Base-by-base conservation (phyloP, 2,888 invertebrate species). In the Formica aserva region DNA sequence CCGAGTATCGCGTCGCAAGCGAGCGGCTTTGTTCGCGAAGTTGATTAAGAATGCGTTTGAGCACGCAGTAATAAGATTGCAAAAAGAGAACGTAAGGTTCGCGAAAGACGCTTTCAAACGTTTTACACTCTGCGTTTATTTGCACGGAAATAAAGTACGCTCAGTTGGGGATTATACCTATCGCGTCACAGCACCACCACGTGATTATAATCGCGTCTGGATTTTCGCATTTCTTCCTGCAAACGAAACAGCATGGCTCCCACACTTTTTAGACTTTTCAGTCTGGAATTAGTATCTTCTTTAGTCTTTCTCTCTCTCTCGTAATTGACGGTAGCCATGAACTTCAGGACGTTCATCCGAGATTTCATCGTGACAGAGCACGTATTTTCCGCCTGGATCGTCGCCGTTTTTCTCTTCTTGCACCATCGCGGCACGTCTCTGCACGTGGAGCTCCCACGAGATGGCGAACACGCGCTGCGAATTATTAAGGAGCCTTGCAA, bases 401-500 rank as follows among this genome's bases (percentile, higher is more conserved):
- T 77, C 77, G 69, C 60, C 78, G 72, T 86, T 77, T 74, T 86
- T 85, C 72, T 63, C 87, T 77, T 52, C 72, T 72, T 67, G 66
- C 72, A 60, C 60, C 66, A 72, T 77, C 63, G 45, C 71, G 18
- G 72, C 86, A 74, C 69, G 72, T 81, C 45, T 57, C 86, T 80
- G 86, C 82, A 84, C 87, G 75, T 71, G 80, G 85, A 88, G 83
- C 85, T 88, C 85, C 87, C 87, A 72, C 62, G 82, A 87, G 87
- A 85, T 71, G 88, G 72, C 81, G 82, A 86, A 86, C 89, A 89
- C 91, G 89, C 89, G 89, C 85, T 88, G 83, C 90, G 90, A 91
- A 92, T 92, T 92, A 92, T 92, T 91, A 90, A 91, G 87, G 88
- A 86, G 83, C 83, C 88, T 86, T 81, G 90, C 89, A 91, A 91